phyloP scores from a whole-genome alignment of 2,113 vertebrate species.

The Silurus asotus region DNA sequence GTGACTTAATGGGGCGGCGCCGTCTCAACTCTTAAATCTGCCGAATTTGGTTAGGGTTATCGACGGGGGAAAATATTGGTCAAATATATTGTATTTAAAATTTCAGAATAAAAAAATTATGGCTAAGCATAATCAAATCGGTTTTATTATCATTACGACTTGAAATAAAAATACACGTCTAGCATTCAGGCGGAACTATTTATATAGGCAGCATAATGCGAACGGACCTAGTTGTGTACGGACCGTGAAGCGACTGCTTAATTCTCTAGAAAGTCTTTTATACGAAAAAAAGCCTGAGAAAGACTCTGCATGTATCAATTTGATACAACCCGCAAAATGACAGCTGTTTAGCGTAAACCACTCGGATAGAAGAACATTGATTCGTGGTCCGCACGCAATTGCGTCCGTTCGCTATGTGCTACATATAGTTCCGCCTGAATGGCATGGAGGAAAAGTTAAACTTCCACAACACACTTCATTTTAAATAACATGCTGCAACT shows the following conservation, averaged over 20 bases:
- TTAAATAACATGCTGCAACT: background rate
- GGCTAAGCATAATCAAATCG: too few species aligned
- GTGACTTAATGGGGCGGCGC: background rate
- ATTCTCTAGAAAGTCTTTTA: background rate
- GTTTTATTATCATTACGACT: too few species aligned
- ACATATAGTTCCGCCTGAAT: background rate
- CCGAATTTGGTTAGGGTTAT: too few species aligned
- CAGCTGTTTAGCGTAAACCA: background rate
- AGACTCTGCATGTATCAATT: background rate
- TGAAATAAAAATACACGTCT: too few species aligned
- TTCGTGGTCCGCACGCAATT: background rate
- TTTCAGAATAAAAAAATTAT: too few species aligned
- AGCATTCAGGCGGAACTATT: background rate
- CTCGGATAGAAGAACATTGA: background rate
- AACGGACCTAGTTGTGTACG: background rate
- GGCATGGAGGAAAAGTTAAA: background rate
- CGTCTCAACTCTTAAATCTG: background rate
- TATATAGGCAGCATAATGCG: background rate
- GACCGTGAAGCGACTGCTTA: background rate
- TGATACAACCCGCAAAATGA: background rate
- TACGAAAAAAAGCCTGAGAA: background rate
- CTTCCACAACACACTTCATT: background rate
- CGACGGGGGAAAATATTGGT: too few species aligned
- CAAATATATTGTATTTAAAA: too few species aligned
- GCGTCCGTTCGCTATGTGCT: background rate